Evolutionary conservation across 2,113 vertebrate species (phyloP), one percentile per base, ranked within the genome.

Genomic region (Nyctibius bracteatus): DNA sequence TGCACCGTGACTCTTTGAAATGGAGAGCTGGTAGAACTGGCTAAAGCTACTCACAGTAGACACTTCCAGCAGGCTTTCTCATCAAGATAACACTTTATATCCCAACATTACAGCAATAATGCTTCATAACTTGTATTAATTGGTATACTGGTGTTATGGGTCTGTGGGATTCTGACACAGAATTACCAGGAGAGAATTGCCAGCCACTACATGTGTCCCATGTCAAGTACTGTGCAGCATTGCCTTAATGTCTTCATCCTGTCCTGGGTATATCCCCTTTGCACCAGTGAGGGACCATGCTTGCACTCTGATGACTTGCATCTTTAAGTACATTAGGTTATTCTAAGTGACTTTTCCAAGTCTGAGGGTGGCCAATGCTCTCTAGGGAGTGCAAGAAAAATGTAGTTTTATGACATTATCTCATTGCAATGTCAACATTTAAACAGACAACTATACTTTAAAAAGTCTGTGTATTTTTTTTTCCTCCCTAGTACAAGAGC

Each of bases 371-470:
- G 92, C 84, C 92, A 82, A 0, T 62, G 86, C 39, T 89, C 86
- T 70, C 86, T 62, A 65, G 77, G 73, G 83, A 81, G 52, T 58
- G 23, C 65, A 89, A 89, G 77, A 92, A 91, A 96, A 94, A 96
- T 92, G 83, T 82, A 70, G 61, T 92, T 95, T 92, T 72, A 89
- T 94, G 77, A 82, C 94, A 92, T 81, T 96, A 96, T 94, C 95
- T 94, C 86, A 66, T 70, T 70, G 81, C 54, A 89, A 82, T 87
- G 95, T 94, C 94, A 95, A 93, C 92, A 82, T 97, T 96, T 92
- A 92, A 95, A 73, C 78, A 88, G 89, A 87, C 81, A 85, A 68
- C 47, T 81, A 22, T 73, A 55, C 92, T 87, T 96, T 79, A 65
- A 73, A 89, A 90, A 82, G 44, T 91, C 87, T 91, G 90, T 96